Conservation (phyloP, 2,888 invertebrate genomes). For the Meganola albula region DNA sequence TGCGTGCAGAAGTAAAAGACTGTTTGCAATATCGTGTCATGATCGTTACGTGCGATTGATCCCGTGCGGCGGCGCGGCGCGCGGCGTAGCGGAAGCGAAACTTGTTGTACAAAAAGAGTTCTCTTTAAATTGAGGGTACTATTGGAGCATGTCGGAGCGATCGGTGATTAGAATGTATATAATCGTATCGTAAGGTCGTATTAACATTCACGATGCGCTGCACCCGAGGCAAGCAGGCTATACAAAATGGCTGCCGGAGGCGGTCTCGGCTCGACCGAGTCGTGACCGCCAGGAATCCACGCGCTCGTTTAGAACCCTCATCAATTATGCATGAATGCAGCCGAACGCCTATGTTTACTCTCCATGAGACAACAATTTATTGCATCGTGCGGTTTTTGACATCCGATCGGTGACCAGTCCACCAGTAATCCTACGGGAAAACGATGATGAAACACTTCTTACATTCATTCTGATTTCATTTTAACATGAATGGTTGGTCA, state of each 20-base stretch:
- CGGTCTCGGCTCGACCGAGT: slow-evolving; percentile 54
- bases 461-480: slow-evolving; percentile 32
- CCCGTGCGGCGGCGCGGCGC: slow-evolving; percentile 40
- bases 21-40: slow-evolving; percentile 51
- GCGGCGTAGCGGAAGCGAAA: slow-evolving; percentile 48
- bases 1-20: slow-evolving; percentile 50
- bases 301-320: slow-evolving; percentile 68
- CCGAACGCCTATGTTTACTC: slow-evolving; percentile 72
- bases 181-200: slow-evolving; percentile 55
- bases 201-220: slow-evolving; percentile 64
- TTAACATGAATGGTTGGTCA: too few species aligned
- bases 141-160: slow-evolving; percentile 30
- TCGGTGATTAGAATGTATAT: too few species aligned
- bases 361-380: slow-evolving; percentile 74
- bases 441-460: slow-evolving; percentile 53
- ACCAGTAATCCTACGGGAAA: slow-evolving; percentile 31
- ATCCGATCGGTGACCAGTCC: slow-evolving; percentile 58
- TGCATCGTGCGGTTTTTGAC: slow-evolving; percentile 73
- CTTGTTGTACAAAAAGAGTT: slow-evolving; percentile 31
- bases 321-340: slow-evolving; percentile 77
- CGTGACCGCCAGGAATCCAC: slow-evolving; percentile 74
- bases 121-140: slow-evolving; percentile 41
- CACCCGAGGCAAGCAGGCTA: slow-evolving; percentile 59
- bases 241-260: slow-evolving; percentile 74
- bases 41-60: slow-evolving; percentile 49